Evolutionary conservation across 2,888 invertebrate genomes (phyloP), one percentile per base, ranked within the genome.

Genomic region (Conops quadrifasciatus): DNA sequence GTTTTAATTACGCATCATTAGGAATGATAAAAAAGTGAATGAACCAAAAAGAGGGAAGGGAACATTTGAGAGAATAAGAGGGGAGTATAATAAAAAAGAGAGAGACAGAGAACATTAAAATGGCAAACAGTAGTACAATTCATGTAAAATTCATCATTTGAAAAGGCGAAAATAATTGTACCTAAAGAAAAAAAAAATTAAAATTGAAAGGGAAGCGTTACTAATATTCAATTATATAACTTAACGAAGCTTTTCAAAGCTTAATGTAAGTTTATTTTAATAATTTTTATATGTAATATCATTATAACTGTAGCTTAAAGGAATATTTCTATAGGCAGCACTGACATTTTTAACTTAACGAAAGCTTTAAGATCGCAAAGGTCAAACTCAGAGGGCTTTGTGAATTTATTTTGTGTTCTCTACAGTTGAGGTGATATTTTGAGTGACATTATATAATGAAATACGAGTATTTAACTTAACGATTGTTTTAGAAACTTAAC

Each of bases 1-100:
- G 53, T 72, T 74, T 74, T 74, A 72, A 74, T 74, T 71, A 74
- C 71, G 64, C 67, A 64, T 69, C 71, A 72, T 74, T 74, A 70
- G 66, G 30, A 53, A 16, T 21, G 62, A 15, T 43, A 63, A 24
- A n/a, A 26, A 26, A 56, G 56, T 26, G 24, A 26, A 2, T 2
- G 62, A 62, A 21, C 43, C 24, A 16, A 15, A 47, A 16, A 26
- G 26, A 21, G 24, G 19, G 43, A 62, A 7, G n/a, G 21, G 36
- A 36, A 9, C 4, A 36, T 36, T 9, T 3, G 24, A 19, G 16
- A 36, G 59, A 4, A 11, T n/a, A 11, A 11, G 53, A 21, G 21
- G 24, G 28, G 1, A 15, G 58, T 2, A 15, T 1, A 26, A 28
- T 1, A 58, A 28, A 3, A 19, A 13, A 24, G 24, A 58, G 24